Percentiles rank a stretch among this genome's conserved stretches.
phyloP scores from a whole-genome alignment of 2,888 invertebrate species.

The Dione vanillae region DNA sequence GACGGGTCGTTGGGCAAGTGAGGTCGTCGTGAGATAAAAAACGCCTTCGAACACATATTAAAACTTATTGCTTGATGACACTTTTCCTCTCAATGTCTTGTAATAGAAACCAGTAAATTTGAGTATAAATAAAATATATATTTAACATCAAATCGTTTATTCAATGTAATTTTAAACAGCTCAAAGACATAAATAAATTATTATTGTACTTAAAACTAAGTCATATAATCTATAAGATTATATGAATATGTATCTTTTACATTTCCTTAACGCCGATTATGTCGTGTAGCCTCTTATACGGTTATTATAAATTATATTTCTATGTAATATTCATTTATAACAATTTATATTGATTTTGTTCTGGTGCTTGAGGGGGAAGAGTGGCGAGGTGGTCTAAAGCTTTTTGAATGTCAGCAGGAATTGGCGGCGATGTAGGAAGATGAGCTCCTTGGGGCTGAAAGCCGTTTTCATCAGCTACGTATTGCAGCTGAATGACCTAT shows the following conservation, averaged over 20 bases:
- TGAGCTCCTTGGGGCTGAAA: slow-evolving; percentile 87
- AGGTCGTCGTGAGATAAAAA: slow-evolving; percentile 52
- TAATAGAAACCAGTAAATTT: neutral
- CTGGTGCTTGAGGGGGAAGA: slow-evolving; percentile 79
- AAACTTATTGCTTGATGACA: slow-evolving; percentile 20
- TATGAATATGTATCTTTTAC: neutral
- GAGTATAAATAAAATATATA: slow-evolving; percentile 9
- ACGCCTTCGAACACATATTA: slow-evolving; percentile 8
- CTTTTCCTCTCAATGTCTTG: slow-evolving; percentile 32
- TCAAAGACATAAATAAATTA: slow-evolving; percentile 27
- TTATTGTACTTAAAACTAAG: slow-evolving; percentile 16
- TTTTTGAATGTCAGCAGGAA: slow-evolving; percentile 87
- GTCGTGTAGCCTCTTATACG: slow-evolving; percentile 28
- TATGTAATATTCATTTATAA: slow-evolving; percentile 24
- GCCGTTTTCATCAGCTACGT: slow-evolving; percentile 89
- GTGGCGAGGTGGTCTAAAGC: slow-evolving; percentile 87
- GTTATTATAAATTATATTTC: slow-evolving; percentile 27
- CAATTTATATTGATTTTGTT: slow-evolving; percentile 48
- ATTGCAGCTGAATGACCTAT: slow-evolving; percentile 85
- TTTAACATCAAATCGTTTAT: slow-evolving; percentile 26
- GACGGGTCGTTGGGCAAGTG: slow-evolving; percentile 73
- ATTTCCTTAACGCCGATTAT: neutral
- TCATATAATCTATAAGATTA: neutral
- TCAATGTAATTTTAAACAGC: slow-evolving; percentile 25
- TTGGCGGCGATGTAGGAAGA: slow-evolving; percentile 87